These are phyloP conservation scores for Rhabdomys dilectus DNA, from an alignment of 2,113 vertebrate species.

Conservation along the genomic window DNA sequence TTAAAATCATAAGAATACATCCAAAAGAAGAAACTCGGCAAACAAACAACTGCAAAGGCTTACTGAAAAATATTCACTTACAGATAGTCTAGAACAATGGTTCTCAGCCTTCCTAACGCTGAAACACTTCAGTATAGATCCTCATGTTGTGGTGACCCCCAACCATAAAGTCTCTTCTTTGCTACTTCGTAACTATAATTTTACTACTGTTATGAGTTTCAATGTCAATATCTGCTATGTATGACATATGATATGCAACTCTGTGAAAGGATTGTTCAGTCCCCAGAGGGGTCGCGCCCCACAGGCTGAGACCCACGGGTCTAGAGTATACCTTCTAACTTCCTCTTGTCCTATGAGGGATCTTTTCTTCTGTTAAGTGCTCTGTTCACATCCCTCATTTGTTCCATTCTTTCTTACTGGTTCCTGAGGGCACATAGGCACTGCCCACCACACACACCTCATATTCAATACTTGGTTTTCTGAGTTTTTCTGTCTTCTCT, in stretches of 20 bases:
- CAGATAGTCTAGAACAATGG: neutral
- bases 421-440: neutral
- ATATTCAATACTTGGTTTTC: neutral
- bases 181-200: neutral
- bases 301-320: neutral
- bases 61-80: constrained; percentile 4
- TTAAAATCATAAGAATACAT: constrained; percentile 10
- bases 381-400: neutral
- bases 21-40: neutral
- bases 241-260: neutral
- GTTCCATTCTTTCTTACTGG: neutral
- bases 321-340: neutral
- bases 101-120: neutral
- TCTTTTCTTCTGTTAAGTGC: neutral
- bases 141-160: neutral
- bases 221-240: neutral
- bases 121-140: neutral
- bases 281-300: neutral
- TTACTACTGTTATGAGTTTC: neutral
- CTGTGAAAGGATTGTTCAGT: neutral
- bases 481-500: neutral
- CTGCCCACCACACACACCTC: neutral
- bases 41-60: neutral
- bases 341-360: neutral
- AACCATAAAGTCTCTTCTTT: neutral